Conservation (phyloP, 2,888 invertebrate species). For the Lissonota sp. region DNA sequence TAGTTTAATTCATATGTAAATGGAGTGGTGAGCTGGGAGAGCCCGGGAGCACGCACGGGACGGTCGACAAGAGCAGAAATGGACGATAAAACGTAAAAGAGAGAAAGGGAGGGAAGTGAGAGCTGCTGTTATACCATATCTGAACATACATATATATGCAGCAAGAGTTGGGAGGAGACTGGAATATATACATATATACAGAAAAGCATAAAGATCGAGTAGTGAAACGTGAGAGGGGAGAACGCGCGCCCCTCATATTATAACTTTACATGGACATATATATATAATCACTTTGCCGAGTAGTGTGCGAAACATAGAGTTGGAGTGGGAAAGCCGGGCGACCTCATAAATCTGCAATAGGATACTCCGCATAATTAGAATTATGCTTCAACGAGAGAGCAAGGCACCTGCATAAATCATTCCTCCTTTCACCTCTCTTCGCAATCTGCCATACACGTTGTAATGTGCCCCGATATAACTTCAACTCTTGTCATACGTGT, state of each 20-base stretch:
- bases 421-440: constrained; percentile 67
- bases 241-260: constrained; percentile 38
- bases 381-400: constrained; percentile 72
- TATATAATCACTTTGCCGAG: constrained; percentile 24
- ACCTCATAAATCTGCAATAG: constrained; percentile 81
- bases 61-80: constrained; percentile 64
- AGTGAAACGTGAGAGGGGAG: constrained; percentile 48
- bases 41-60: constrained; percentile 65
- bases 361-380: constrained; percentile 81
- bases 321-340: constrained; percentile 60
- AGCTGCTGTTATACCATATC: constrained; percentile 21
- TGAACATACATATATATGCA: constrained; percentile 14
- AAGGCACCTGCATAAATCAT: constrained; percentile 74
- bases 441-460: constrained; percentile 53
- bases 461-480: too few species aligned
- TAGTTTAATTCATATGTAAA: constrained; percentile 82
- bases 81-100: constrained; percentile 28
- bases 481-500: too few species aligned
- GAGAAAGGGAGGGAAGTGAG: constrained; percentile 41
- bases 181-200: background rate
- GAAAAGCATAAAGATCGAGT: constrained; percentile 33
- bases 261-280: constrained; percentile 55
- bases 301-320: constrained; percentile 9
- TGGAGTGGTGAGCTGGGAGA: constrained; percentile 72
- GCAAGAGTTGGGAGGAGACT: background rate